These are phyloP conservation scores for Tamandua tetradactyla DNA, from an alignment of 2,797 vertebrate species.

Conservation along the genomic window DNA sequence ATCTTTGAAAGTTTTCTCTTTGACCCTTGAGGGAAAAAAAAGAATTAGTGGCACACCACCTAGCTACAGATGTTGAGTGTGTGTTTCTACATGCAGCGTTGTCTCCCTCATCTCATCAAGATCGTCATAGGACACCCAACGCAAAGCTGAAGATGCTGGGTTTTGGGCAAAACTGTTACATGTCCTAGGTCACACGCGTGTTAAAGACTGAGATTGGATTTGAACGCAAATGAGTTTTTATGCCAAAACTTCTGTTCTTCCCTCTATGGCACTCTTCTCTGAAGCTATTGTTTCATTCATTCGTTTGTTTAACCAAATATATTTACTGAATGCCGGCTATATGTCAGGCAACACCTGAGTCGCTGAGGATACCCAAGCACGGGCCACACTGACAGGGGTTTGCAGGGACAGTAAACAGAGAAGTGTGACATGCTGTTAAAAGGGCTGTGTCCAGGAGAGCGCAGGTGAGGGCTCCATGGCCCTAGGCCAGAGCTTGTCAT, in stretches of 20 bases:
- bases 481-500: neutral
- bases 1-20: neutral
- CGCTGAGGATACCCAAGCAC: neutral
- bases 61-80: no score
- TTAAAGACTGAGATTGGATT: neutral
- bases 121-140: neutral
- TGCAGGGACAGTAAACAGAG: accelerated
- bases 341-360: neutral
- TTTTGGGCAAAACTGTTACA: neutral
- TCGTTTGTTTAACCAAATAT: neutral
- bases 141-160: neutral
- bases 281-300: neutral
- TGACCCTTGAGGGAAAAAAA: neutral
- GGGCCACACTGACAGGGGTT: neutral
- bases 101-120: neutral
- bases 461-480: neutral
- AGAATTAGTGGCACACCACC: no score
- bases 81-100: neutral
- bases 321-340: neutral
- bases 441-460: neutral
- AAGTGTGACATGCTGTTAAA: neutral
- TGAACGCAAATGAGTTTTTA: neutral
- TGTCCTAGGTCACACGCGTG: neutral
- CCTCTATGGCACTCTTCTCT: neutral
- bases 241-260: neutral